These are phyloP conservation scores for Diorhabda carinulata DNA, from an alignment of 1,140 invertebrate genomes.

Conservation along the genomic window DNA sequence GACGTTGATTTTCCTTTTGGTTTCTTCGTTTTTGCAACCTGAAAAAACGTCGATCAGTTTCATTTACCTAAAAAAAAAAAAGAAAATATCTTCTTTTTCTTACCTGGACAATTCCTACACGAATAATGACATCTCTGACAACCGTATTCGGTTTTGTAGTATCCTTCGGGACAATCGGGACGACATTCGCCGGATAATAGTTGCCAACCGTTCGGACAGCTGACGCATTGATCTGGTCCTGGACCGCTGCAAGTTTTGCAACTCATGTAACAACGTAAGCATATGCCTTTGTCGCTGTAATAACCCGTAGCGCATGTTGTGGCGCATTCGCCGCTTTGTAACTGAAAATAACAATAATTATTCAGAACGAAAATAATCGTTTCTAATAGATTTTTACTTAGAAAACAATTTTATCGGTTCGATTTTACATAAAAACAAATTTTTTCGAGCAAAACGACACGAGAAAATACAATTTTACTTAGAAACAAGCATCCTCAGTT, in stretches of 20 bases:
- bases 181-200: slow-evolving; percentile 77
- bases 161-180: slow-evolving; percentile 77
- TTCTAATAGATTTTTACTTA: too few species aligned
- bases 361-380: too few species aligned
- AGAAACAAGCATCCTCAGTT: too few species aligned
- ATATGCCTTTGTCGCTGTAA: slow-evolving; percentile 77
- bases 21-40: slow-evolving; percentile 45
- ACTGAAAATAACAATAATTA: slow-evolving; percentile 26
- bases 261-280: slow-evolving; percentile 75
- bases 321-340: slow-evolving; percentile 75
- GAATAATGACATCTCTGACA: slow-evolving; percentile 82
- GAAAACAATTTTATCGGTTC: too few species aligned
- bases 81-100: slow-evolving; percentile 12
- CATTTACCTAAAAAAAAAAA: background rate
- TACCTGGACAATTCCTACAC: slow-evolving; percentile 75
- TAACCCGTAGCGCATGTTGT: slow-evolving; percentile 72
- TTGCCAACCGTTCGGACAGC: slow-evolving; percentile 72
- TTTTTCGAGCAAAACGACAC: too few species aligned
- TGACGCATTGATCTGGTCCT: slow-evolving; percentile 75
- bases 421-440: too few species aligned
- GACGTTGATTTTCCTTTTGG: slow-evolving; percentile 47
- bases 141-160: slow-evolving; percentile 72
- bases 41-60: background rate
- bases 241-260: slow-evolving; percentile 80
- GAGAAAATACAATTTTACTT: too few species aligned